A percentile compares a stretch with the other conserved stretches of the same genome.
Conservation (phyloP, 2,888 invertebrate species). For the Congeria kusceri region DNA sequence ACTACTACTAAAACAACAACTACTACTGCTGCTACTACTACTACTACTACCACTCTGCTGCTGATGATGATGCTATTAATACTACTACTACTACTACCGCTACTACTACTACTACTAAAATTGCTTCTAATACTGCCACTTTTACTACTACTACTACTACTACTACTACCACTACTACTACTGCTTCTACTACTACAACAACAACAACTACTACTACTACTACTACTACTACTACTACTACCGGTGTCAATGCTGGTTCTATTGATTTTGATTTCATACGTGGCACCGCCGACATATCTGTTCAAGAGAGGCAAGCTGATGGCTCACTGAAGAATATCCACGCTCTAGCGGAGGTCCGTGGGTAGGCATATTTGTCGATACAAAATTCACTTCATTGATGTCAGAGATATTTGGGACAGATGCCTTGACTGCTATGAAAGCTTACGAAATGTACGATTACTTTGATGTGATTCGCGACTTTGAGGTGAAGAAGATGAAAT, state of each 20-base stretch:
- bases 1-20: no score
- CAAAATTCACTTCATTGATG: not conserved
- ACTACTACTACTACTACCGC: no score
- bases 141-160: no score
- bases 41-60: not conserved
- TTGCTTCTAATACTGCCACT: no score
- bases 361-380: not conserved
- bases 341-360: slow-evolving; percentile 2
- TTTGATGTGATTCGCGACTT: not conserved
- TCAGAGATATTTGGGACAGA: not conserved
- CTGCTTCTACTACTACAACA: no score
- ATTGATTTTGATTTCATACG: not conserved
- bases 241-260: not conserved
- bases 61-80: not conserved
- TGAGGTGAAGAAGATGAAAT: slow-evolving; percentile 1
- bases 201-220: no score
- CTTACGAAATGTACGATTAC: not conserved
- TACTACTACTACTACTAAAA: no score
- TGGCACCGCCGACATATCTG: not conserved
- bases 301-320: slow-evolving; percentile 1
- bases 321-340: not conserved
- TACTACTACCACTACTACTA: no score
- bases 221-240: no score
- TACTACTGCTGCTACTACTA: no score
- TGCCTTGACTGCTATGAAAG: not conserved